Evolutionary conservation across 2,888 invertebrate genomes (phyloP).

Genomic region (Octonoba sinensis): DNA sequence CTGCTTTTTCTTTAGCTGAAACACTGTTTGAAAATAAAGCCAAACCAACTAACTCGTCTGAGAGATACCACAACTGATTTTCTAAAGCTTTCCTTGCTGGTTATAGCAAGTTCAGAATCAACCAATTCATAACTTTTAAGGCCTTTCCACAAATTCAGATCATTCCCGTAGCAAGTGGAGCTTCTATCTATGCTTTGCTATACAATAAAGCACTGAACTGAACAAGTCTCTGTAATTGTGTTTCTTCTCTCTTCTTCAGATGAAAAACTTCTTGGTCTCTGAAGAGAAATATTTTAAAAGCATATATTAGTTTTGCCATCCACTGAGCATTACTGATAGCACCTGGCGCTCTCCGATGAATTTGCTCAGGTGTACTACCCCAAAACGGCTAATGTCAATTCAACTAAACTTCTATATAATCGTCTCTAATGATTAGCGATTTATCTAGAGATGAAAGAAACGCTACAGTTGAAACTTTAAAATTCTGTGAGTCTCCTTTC

Average conservation of each 20-base stretch:
- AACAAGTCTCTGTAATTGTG: neutral
- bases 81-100: constrained; percentile 4
- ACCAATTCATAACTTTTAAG: constrained; percentile 5
- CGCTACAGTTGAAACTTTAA: neutral
- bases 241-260: constrained; percentile 2
- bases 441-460: constrained; percentile 6
- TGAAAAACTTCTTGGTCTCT: no score
- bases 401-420: constrained; percentile 5
- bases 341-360: constrained; percentile 2
- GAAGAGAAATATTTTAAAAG: no score
- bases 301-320: constrained; percentile 4
- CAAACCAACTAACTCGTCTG: constrained; percentile 4
- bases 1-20: neutral
- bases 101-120: no score
- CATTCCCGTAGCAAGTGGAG: constrained; percentile 7
- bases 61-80: constrained; percentile 8
- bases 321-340: neutral
- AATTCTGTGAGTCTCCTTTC: no score
- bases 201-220: constrained; percentile 1
- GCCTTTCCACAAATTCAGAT: constrained; percentile 10
- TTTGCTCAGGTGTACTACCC: constrained; percentile 1
- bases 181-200: constrained; percentile 4
- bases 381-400: constrained; percentile 7
- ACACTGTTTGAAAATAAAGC: constrained; percentile 1
- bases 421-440: neutral